Base-by-base conservation (phyloP, 2,113 vertebrate species). In the Acanthisitta chloris region DNA sequence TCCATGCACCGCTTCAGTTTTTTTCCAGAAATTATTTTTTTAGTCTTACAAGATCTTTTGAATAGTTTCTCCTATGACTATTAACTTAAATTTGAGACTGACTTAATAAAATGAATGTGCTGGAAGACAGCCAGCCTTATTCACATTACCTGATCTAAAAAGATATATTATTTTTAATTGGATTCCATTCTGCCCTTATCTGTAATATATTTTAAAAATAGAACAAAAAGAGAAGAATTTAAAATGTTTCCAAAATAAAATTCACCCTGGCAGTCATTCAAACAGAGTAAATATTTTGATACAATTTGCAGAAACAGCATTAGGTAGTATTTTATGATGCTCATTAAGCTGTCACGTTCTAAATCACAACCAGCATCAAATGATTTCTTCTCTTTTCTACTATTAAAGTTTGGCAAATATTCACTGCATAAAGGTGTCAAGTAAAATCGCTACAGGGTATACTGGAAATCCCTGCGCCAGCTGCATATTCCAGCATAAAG, bases 401-500 rank as follows among this genome's bases (percentile, higher is more conserved):
- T 73, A 74, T 45, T 86, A 78, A 58, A 91, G 51, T 71, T 81
- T 96, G 92, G 96, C 89, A 96, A 92, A 91, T 59, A 80, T 2
- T 25, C 66, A 62, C 73, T 20, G 76, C 59, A 85, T 90, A 95
- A 96, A 94, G 91, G 85, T 96, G 96, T 95, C 81, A 95, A 93
- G 83, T 80, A 73, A 96, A 96, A 97, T 10, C 3, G 90, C 94
- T 95, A 96, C 80, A 92, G 95, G 96, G 93, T 83, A 94, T 84
- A 83, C 89, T 95, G 97, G 95, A 96, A 97, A 96, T 86, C 94
- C 92, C 91, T 95, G 89, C 87, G 90, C 90, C 97, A 96, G 96
- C 95, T 97, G 94, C 96, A 90, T 25, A 66, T 49, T 77, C 73
- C 73, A 96, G 96, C 59, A 93, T 92, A 92, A 88, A 94, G 95